Evolutionary conservation across 64 coral and sea anemone genomes (phyloP).

Genomic region (Orbicella faveolata): DNA sequence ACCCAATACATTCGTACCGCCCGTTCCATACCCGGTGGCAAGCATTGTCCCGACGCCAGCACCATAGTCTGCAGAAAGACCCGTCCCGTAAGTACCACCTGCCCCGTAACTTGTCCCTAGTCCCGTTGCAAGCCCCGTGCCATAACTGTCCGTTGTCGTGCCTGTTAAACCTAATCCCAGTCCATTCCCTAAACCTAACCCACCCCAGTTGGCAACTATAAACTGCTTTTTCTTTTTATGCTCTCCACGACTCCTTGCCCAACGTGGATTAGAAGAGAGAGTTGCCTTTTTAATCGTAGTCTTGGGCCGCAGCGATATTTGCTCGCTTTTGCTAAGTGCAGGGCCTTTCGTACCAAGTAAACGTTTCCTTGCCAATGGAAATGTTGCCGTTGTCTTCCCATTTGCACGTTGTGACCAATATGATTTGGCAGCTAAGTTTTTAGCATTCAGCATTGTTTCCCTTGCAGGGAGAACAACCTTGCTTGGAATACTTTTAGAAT

Average conservation of each 20-base stretch:
- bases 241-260: constrained; percentile 14
- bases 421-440: neutral
- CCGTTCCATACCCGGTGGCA: neutral
- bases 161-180: constrained; percentile 12
- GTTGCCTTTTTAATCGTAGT: constrained; percentile 20
- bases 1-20: constrained; percentile 12
- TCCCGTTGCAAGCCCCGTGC: neutral
- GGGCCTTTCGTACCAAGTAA: neutral
- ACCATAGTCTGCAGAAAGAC: neutral
- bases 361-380: neutral
- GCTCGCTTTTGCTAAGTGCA: neutral
- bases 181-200: constrained; percentile 24
- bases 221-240: constrained; percentile 72
- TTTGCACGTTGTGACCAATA: neutral
- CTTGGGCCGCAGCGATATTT: neutral
- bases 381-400: neutral
- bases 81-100: constrained; percentile 3
- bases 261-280: constrained; percentile 1
- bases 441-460: neutral
- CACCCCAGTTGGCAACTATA: constrained; percentile 64
- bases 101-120: neutral
- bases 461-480: neutral
- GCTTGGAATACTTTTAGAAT: neutral
- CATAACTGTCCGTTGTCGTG: constrained; percentile 5
- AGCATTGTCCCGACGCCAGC: constrained; percentile 30